Base-by-base conservation (phyloP, 1,140 invertebrate genomes). In the Aphaenogaster rudis region DNA sequence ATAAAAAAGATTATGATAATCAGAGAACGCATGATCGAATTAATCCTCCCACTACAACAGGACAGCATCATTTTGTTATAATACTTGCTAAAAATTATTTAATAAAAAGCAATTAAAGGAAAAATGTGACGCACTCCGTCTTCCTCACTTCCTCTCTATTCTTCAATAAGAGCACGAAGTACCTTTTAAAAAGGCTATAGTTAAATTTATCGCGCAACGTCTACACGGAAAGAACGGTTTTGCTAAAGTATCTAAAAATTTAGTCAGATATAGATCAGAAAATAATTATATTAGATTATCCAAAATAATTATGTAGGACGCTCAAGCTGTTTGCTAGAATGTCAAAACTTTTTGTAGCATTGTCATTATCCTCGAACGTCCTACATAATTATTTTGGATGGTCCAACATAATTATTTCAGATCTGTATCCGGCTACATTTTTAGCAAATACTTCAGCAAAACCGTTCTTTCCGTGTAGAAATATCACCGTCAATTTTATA, bases 401-500 rank as follows among this genome's bases (percentile, higher is more conserved):
- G 28, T 28, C 28, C 28, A 28, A 28, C 28, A 28, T 28, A 28
- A 28, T 28, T 28, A 28, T 28, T 28, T 28, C 28, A 28, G 28
- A 28, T 28, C 28, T 28, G 28, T 28, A 28, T 28, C 28, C 28
- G 28, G 28, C 28, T 28, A 28, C 0, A 28, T 28, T 28, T 28
- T 28, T 28, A 28, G 28, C 28, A 28, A 28, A 28, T 28, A 28
- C 28, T 28, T 28, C 28, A 28, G 0, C 28, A 28, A 28, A 28
- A 28, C 28, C 28, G 28, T 28, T 28, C 0, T 28, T 28, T 28
- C 28, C 28, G 28, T 28, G 28, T 28, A 17, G 15, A 57, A 33
- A 28, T 21, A 21, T 59, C 48, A 15, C 28, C 42, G 50, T 57
- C 50, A 57, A 59, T 57, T 69, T 80, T 67, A 45, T n/a, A 39